Percentiles rank a stretch among this genome's conserved stretches.
Evolutionary conservation across 2,888 invertebrate species (phyloP).

Genomic region (Lasius platythorax): DNA sequence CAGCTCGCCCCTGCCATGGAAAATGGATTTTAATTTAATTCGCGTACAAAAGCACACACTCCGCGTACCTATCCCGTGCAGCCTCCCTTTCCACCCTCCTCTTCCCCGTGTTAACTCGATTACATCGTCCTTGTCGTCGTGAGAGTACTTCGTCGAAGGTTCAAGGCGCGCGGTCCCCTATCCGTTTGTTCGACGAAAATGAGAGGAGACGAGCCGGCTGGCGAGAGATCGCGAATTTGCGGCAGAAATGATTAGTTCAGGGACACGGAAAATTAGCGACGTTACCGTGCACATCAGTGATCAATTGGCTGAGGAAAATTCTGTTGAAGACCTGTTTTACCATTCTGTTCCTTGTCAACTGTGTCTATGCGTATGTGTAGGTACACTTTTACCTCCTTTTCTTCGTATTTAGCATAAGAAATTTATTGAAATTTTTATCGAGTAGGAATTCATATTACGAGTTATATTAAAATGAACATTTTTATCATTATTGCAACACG

Average conservation of each 20-base stretch:
- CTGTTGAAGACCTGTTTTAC: neutral
- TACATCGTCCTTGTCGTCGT: constrained; percentile 27
- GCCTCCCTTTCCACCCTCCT: constrained; percentile 8
- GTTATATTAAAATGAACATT: neutral
- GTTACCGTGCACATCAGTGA: neutral
- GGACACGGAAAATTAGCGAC: constrained; percentile 42
- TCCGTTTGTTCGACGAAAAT: constrained; percentile 40
- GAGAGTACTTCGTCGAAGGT: constrained; percentile 38
- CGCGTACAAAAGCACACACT: constrained; percentile 43
- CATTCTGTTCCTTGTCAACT: neutral
- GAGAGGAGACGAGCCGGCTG: constrained; percentile 7
- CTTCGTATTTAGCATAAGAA: neutral
- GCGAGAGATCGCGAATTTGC: constrained; percentile 33
- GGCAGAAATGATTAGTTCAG: constrained; percentile 42
- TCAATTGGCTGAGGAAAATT: constrained; percentile 26
- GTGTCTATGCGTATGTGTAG: neutral
- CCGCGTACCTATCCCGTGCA: neutral
- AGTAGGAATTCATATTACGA: neutral
- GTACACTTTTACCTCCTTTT: neutral
- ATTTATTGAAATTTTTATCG: neutral
- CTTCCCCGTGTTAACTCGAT: constrained; percentile 35
- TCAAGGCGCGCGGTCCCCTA: constrained; percentile 25
- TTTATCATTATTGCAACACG: neutral
- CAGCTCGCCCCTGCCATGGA: constrained; percentile 48
- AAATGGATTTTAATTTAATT: constrained; percentile 61